Evolutionary conservation across 2,113 vertebrate species (phyloP).

Genomic region (Neotragus pygmaeus): DNA sequence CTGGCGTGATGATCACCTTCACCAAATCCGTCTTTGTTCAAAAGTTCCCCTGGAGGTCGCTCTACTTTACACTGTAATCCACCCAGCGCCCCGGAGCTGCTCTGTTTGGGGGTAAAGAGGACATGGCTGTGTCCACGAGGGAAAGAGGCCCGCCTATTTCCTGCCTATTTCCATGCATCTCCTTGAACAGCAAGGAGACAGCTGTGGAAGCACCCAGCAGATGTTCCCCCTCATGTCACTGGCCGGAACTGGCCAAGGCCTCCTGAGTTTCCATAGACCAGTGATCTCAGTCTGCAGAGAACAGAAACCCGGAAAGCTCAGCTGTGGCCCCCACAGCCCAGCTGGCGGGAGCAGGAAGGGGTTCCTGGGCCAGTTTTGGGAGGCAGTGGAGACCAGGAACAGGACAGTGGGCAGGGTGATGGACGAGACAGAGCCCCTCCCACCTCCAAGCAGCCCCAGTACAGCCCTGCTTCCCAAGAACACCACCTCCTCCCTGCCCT

Average conservation of each 20-base stretch:
- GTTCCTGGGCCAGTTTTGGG: background rate
- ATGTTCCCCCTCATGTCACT: background rate
- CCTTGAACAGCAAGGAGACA: background rate
- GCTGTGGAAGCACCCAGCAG: background rate
- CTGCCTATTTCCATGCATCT: background rate
- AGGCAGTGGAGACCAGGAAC: background rate
- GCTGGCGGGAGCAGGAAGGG: background rate
- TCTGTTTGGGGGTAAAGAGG: background rate
- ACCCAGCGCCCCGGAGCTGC: background rate
- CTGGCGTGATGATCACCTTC: background rate
- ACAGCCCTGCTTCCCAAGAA: background rate
- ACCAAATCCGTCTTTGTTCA: background rate
- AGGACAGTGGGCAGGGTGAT: no score
- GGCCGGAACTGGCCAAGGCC: background rate
- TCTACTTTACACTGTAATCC: background rate
- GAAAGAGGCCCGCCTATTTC: accelerated
- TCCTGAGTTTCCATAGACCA: accelerated
- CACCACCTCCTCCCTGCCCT: background rate
- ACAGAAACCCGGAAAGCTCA: accelerated
- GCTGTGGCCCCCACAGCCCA: accelerated
- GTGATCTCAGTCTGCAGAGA: accelerated
- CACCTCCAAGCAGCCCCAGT: background rate
- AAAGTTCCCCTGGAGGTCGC: background rate
- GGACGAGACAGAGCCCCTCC: background rate
- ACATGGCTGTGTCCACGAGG: background rate